phyloP scores from a whole-genome alignment of 2,113 vertebrate species.

The Eurystomus gularis region DNA sequence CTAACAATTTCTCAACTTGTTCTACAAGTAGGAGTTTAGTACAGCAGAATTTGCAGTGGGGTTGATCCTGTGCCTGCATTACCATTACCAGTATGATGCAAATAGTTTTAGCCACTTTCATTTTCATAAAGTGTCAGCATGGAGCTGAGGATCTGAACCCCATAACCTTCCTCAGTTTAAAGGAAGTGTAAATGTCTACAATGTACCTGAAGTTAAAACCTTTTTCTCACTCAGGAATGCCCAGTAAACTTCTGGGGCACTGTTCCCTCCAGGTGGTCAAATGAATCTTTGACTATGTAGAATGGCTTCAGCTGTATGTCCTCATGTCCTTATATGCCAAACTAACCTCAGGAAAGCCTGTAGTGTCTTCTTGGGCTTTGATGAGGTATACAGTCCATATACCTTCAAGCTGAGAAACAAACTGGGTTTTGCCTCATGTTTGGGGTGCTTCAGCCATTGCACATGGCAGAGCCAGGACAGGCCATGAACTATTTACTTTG shows the following conservation, averaged over 20 bases:
- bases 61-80: fast-evolving
- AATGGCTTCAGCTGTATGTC: background rate
- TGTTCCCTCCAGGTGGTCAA: background rate
- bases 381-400: background rate
- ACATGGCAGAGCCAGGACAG: background rate
- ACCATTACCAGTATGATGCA: fast-evolving
- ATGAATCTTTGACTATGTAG: background rate
- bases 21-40: background rate
- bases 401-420: background rate
- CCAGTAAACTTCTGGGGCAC: background rate
- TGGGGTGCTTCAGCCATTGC: background rate
- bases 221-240: background rate
- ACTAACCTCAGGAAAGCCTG: background rate
- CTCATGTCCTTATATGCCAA: background rate
- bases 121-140: background rate
- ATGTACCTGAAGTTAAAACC: background rate
- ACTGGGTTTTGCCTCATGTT: background rate
- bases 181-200: background rate
- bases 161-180: background rate
- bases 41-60: background rate
- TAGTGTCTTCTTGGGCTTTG: background rate
- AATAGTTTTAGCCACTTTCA: background rate
- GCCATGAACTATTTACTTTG: background rate
- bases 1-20: background rate
- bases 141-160: background rate